A percentile compares a stretch with the other conserved stretches of the same genome.
phyloP scores from a whole-genome alignment of 2,888 invertebrate genomes.

The Siphlonurus alternatus region DNA sequence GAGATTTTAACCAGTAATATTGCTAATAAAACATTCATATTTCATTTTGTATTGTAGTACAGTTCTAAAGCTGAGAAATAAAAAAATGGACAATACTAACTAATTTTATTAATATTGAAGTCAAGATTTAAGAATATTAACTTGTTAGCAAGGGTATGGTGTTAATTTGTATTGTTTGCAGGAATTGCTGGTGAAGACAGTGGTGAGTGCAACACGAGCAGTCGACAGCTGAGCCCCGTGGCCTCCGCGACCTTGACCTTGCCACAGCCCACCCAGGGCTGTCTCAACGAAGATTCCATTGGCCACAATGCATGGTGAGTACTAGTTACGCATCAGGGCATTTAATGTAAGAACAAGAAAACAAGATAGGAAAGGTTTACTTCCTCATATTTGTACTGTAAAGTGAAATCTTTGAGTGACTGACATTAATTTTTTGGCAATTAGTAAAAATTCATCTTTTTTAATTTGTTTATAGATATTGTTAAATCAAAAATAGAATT shows the following conservation, averaged over 20 bases:
- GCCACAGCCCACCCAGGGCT: slow-evolving; percentile 14
- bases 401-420: neutral
- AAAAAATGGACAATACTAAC: neutral
- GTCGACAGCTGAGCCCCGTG: slow-evolving; percentile 11
- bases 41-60: neutral
- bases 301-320: slow-evolving; percentile 14
- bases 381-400: neutral
- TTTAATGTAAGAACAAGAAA: neutral
- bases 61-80: neutral
- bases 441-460: no score
- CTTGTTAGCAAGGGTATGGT: neutral
- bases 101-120: neutral
- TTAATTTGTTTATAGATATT: no score
- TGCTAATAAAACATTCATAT: no score
- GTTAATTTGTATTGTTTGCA: neutral
- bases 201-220: slow-evolving; percentile 11
- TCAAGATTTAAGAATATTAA: neutral
- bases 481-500: no score
- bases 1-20: no score
- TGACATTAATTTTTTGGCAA: neutral
- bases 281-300: slow-evolving; percentile 15
- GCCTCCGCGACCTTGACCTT: slow-evolving; percentile 12
- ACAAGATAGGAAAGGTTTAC: neutral
- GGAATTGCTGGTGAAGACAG: neutral
- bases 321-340: neutral